A percentile compares a stretch with the other conserved stretches of the same genome.
phyloP scores from a whole-genome alignment of 2,113 vertebrate species.

The Butorides virescens region DNA sequence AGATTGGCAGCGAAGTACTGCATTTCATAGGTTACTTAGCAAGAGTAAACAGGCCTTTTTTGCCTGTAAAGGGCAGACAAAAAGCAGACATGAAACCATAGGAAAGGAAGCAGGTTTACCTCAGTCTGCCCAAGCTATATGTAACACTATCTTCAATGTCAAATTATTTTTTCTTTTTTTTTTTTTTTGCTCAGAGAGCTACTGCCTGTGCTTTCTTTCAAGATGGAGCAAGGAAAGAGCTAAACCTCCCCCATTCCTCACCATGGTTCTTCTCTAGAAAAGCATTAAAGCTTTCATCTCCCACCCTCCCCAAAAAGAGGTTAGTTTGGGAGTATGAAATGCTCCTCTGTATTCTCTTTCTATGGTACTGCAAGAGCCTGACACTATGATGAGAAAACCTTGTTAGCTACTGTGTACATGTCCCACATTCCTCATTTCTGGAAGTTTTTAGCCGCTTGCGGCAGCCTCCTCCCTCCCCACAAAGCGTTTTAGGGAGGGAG shows the following conservation, averaged over 20 bases:
- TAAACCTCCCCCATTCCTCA: not conserved
- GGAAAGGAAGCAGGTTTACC: not conserved
- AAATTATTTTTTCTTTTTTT: not conserved
- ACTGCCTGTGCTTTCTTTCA: not conserved
- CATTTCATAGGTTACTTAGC: not conserved
- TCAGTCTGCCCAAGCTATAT: not conserved
- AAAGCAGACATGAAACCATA: not conserved
- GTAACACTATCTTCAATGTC: not conserved
- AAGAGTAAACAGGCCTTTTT: not conserved
- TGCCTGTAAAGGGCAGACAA: not conserved
- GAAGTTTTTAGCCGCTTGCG: not conserved
- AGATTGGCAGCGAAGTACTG: not conserved
- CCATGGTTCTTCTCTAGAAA: fast-evolving
- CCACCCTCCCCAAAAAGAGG: not conserved
- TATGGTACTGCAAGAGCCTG: fast-evolving
- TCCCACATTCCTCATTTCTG: not conserved
- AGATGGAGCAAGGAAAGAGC: not conserved
- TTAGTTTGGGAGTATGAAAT: not conserved
- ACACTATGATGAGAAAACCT: not conserved
- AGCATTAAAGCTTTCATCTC: not conserved
- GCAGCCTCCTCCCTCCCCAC: not conserved
- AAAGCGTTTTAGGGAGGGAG: not conserved
- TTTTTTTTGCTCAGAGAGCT: not conserved
- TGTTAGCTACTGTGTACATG: not conserved
- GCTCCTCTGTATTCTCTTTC: not conserved